A percentile compares a stretch with the other conserved stretches of the same genome.
These are phyloP conservation scores for Benitochromis conjunctus DNA, from an alignment of 2,113 vertebrate species.

Conservation along the genomic window DNA sequence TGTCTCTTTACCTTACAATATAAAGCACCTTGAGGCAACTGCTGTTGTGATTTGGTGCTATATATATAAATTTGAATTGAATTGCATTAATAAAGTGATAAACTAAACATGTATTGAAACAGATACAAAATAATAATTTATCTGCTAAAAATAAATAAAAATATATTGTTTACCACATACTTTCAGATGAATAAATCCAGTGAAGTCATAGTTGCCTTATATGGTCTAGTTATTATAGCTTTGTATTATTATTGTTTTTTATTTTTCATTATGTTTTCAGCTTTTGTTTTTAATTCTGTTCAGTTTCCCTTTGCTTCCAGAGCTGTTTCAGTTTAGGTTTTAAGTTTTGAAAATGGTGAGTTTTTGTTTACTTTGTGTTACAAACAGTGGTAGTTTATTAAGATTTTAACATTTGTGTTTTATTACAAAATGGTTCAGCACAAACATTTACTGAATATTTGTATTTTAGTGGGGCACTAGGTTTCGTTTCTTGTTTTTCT, in stretches of 20 bases:
- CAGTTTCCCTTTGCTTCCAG: neutral
- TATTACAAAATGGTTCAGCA: neutral
- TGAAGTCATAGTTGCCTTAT: neutral
- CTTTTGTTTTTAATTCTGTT: neutral
- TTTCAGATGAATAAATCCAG: neutral
- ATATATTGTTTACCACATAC: neutral
- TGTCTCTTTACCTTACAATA: neutral
- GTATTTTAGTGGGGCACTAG: neutral
- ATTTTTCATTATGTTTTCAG: neutral
- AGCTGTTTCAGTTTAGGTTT: neutral
- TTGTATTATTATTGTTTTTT: neutral
- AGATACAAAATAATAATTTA: neutral
- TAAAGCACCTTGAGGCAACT: neutral
- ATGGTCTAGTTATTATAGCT: neutral
- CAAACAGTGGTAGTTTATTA: neutral
- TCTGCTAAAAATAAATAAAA: neutral
- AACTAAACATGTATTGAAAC: neutral
- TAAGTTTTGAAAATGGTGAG: neutral
- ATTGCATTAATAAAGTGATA: neutral
- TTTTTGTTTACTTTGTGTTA: neutral
- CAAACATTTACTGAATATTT: neutral
- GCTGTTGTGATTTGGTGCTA: neutral
- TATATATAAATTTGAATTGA: neutral
- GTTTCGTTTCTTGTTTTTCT: neutral
- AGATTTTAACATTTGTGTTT: neutral